A percentile compares a stretch with the other conserved stretches of the same genome.
Evolutionary conservation across 2,888 invertebrate species (phyloP).

Genomic region (Tyria jacobaeae): DNA sequence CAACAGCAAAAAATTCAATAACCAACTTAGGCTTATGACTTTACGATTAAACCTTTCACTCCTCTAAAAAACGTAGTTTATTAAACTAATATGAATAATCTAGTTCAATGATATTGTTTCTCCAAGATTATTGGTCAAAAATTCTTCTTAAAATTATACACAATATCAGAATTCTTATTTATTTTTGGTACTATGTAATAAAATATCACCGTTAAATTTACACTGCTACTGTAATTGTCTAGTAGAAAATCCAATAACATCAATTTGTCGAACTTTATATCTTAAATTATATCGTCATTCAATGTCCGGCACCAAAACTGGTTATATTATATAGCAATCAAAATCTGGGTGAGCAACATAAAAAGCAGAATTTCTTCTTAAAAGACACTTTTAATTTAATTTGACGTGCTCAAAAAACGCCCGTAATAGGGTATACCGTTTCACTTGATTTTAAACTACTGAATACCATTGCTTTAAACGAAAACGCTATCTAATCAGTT

Average conservation of each 20-base stretch:
- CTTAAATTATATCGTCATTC: background rate
- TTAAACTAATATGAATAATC: too few species aligned
- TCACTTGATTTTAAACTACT: conserved; percentile 16
- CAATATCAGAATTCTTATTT: too few species aligned
- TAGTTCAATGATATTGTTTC: too few species aligned
- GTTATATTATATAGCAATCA: background rate
- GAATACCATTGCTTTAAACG: conserved; percentile 11
- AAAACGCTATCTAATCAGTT: conserved; percentile 10
- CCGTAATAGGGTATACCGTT: background rate
- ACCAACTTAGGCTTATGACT: too few species aligned
- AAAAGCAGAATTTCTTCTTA: background rate
- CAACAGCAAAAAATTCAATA: background rate
- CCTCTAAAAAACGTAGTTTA: too few species aligned
- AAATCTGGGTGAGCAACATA: background rate
- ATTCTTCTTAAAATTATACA: too few species aligned
- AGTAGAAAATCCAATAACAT: background rate
- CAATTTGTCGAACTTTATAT: background rate
- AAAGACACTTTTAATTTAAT: background rate
- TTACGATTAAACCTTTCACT: too few species aligned
- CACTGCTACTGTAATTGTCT: background rate
- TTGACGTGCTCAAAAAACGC: conserved; percentile 1
- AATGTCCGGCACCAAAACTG: background rate
- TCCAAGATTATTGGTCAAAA: too few species aligned
- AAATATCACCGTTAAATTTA: too few species aligned
- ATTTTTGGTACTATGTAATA: too few species aligned